Percentiles rank a stretch among this genome's conserved stretches.
Conservation (phyloP, 64 coral and sea anemone genomes). For the Montipora efflorescens region DNA sequence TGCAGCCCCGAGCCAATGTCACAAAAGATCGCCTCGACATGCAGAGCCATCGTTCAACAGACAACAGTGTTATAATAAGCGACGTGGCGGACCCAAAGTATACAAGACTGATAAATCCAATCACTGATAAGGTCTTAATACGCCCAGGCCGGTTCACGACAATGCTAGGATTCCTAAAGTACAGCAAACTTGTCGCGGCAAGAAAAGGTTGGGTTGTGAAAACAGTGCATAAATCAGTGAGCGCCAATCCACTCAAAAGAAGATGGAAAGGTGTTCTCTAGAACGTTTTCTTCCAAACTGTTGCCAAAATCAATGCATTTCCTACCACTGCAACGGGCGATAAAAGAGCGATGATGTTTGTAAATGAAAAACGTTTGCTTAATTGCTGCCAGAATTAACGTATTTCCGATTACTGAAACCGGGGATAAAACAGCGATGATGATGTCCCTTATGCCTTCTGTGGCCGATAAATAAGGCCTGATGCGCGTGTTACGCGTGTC, state of each 20-base stretch:
- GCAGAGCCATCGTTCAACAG: neutral
- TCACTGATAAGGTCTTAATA: neutral
- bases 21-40: neutral
- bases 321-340: neutral
- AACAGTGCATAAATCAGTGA: neutral
- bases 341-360: neutral
- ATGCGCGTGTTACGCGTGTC: no score
- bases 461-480: no score
- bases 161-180: neutral
- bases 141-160: neutral
- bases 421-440: no score
- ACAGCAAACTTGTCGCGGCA: neutral
- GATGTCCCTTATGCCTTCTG: no score
- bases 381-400: no score
- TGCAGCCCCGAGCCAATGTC: neutral
- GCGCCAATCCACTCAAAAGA: neutral
- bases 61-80: neutral
- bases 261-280: neutral
- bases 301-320: neutral
- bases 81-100: no score
- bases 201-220: neutral
- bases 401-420: no score
- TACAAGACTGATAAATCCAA: neutral
- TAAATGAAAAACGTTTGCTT: no score
- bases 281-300: neutral